These are phyloP conservation scores for Corythornis leucogaster DNA, from an alignment of 2,797 vertebrate species.

Conservation along the genomic window DNA sequence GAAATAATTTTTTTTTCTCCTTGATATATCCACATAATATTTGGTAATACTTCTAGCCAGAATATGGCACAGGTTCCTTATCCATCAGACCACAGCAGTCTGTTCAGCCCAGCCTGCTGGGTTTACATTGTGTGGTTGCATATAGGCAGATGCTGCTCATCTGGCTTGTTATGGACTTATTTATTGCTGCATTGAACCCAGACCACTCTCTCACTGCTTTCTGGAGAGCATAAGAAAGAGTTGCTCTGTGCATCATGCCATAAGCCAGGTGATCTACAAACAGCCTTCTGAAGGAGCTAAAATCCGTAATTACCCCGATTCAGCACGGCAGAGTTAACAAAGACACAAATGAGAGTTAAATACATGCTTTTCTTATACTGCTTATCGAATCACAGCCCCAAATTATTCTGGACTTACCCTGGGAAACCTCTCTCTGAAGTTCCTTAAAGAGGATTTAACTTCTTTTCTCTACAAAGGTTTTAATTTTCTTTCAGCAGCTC, in stretches of 20 bases:
- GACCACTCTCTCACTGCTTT: neutral
- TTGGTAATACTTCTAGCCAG: neutral
- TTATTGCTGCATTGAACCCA: neutral
- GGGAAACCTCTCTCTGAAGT: neutral
- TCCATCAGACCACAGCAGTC: neutral
- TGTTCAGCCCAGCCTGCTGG: neutral
- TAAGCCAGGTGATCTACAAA: neutral
- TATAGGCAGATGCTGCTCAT: neutral
- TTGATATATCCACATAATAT: neutral
- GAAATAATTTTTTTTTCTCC: neutral
- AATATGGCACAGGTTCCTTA: neutral
- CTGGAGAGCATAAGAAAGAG: neutral
- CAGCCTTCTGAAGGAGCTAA: neutral
- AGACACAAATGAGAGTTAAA: neutral
- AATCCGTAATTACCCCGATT: neutral
- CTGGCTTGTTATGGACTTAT: neutral
- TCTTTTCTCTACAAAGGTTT: neutral
- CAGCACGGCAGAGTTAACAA: neutral
- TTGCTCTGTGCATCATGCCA: neutral
- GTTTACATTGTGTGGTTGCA: neutral
- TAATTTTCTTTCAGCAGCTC: neutral
- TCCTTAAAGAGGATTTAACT: neutral
- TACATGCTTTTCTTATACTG: neutral
- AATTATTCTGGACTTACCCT: neutral
- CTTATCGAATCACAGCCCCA: neutral